Percentiles rank a stretch among this genome's conserved stretches.
These are phyloP conservation scores for Collichthys lucidus DNA, from an alignment of 2,113 vertebrate genomes.

Conservation along the genomic window DNA sequence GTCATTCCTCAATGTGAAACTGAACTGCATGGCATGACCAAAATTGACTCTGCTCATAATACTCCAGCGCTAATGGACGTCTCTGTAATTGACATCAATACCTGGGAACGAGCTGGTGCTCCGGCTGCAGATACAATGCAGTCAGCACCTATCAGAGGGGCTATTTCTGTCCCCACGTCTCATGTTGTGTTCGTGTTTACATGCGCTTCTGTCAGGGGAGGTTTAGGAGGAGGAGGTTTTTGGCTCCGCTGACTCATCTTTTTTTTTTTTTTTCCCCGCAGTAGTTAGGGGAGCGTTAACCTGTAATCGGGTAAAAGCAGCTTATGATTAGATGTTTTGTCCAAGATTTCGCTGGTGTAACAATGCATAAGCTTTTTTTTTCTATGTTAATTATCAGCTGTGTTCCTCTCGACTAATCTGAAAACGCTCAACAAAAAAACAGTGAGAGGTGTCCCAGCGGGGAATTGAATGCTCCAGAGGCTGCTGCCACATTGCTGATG, in stretches of 20 bases:
- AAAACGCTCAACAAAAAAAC: constrained; percentile 40
- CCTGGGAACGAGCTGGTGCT: constrained; percentile 52
- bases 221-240: background rate
- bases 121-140: constrained; percentile 27
- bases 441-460: constrained; percentile 37
- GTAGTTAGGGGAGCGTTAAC: constrained; percentile 14
- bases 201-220: constrained; percentile 39
- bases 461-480: constrained; percentile 50
- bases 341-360: background rate
- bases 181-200: constrained; percentile 62
- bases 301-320: background rate
- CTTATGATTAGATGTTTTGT: constrained; percentile 8
- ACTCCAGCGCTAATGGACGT: constrained; percentile 72
- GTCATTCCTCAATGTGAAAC: constrained; percentile 78
- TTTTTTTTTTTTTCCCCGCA: background rate
- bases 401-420: constrained; percentile 14
- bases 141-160: constrained; percentile 57
- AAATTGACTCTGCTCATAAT: constrained; percentile 74
- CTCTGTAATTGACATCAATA: constrained; percentile 78
- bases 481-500: constrained; percentile 67
- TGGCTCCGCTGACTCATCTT: constrained; percentile 14
- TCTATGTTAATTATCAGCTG: constrained; percentile 18
- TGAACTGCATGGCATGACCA: constrained; percentile 72
- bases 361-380: constrained; percentile 3
- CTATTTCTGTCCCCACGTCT: constrained; percentile 69